A percentile compares a stretch with the other conserved stretches of the same genome.
These are phyloP conservation scores for Gambusia yucatana DNA, from an alignment of 2,797 vertebrate species.

Conservation along the genomic window DNA sequence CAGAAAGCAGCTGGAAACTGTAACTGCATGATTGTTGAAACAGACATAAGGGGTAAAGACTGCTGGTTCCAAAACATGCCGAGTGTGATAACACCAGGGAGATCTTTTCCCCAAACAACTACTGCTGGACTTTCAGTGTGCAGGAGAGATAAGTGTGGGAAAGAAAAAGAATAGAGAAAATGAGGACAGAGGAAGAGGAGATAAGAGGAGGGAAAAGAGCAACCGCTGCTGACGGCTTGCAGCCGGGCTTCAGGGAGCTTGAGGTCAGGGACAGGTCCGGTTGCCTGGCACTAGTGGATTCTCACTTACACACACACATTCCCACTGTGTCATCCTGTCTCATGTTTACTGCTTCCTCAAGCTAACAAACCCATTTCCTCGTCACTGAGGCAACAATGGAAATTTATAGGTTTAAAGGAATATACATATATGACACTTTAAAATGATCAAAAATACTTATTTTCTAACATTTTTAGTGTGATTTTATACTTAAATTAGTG, in stretches of 20 bases:
- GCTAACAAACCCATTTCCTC: constrained; percentile 63
- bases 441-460: background rate
- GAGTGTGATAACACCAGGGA: constrained; percentile 40
- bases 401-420: constrained; percentile 30
- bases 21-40: constrained; percentile 6
- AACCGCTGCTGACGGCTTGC: constrained; percentile 53
- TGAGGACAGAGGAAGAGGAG: constrained; percentile 41
- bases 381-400: constrained; percentile 59
- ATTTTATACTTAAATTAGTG: background rate
- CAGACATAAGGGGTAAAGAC: constrained; percentile 10
- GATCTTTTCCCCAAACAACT: constrained; percentile 41
- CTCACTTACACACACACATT: constrained; percentile 30
- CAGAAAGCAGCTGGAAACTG: constrained; percentile 14
- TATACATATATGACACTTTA: background rate
- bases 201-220: constrained; percentile 43
- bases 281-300: constrained; percentile 72
- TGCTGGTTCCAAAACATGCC: constrained; percentile 41
- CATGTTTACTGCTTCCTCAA: constrained; percentile 67
- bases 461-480: background rate
- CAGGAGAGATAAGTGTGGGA: constrained; percentile 55
- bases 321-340: constrained; percentile 55
- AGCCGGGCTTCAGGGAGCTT: constrained; percentile 49
- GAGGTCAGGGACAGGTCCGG: constrained; percentile 71
- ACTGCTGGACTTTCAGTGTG: constrained; percentile 25
- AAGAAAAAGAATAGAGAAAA: constrained; percentile 42